Evolutionary conservation across 2,888 invertebrate genomes (phyloP).

Genomic region (Xanthorhoe designata): DNA sequence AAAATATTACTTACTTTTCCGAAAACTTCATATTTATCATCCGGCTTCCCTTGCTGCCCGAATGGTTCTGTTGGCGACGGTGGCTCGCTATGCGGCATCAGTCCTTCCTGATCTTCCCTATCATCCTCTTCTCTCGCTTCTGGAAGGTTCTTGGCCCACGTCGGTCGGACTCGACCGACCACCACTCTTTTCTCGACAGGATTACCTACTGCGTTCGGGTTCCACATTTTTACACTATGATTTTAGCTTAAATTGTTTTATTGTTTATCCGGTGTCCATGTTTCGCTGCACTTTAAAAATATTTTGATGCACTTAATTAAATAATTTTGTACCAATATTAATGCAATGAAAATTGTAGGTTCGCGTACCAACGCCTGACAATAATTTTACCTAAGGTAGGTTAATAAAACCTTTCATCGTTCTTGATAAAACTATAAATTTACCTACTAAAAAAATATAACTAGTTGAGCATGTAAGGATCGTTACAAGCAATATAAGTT

Average conservation of each 20-base stretch:
- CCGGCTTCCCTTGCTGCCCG: constrained; percentile 74
- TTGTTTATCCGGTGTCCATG: constrained; percentile 22
- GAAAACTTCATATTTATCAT: constrained; percentile 84
- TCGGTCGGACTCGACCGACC: constrained; percentile 84
- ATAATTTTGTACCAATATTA: neutral
- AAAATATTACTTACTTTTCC: constrained; percentile 77
- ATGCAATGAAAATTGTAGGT: constrained; percentile 9
- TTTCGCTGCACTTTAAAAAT: constrained; percentile 10
- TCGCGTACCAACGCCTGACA: neutral
- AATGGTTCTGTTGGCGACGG: constrained; percentile 75
- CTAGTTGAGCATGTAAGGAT: too few relatives aligned
- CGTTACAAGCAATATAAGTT: too few relatives aligned
- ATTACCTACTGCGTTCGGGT: constrained; percentile 78
- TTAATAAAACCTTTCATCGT: too few relatives aligned
- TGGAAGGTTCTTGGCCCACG: constrained; percentile 82
- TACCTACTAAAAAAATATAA: too few relatives aligned
- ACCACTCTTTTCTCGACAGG: constrained; percentile 87
- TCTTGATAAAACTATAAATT: too few relatives aligned
- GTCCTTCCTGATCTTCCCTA: constrained; percentile 69
- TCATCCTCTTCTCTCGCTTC: constrained; percentile 78
- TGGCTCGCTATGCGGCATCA: constrained; percentile 79
- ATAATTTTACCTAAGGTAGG: neutral
- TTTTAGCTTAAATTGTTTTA: constrained; percentile 25
- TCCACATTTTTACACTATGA: constrained; percentile 69
- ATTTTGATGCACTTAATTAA: neutral